Evolutionary conservation across 2,888 invertebrate genomes (phyloP).

Genomic region (Deladenus siricidicola): DNA sequence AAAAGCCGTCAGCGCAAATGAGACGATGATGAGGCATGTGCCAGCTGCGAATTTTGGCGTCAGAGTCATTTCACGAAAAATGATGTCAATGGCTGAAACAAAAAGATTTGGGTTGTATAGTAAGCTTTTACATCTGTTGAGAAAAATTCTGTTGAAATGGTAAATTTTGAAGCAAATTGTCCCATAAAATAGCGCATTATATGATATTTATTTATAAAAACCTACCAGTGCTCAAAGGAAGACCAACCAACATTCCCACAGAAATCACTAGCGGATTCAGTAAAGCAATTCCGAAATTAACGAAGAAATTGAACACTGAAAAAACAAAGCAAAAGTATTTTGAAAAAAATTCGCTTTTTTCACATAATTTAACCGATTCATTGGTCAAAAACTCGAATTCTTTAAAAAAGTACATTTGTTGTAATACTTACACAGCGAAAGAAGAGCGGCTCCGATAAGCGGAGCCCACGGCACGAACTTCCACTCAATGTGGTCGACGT

Average conservation of each 20-base stretch:
- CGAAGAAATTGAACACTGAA: constrained; percentile 80
- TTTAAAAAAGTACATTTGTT: background rate
- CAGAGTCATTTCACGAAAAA: constrained; percentile 23
- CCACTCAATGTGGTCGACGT: constrained; percentile 74
- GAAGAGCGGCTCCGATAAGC: constrained; percentile 66
- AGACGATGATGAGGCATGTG: constrained; percentile 22
- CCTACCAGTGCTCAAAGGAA: constrained; percentile 85
- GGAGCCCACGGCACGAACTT: constrained; percentile 79
- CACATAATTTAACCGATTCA: too few species aligned
- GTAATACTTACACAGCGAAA: constrained; percentile 43
- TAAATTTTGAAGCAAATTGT: too few species aligned
- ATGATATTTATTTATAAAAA: constrained; percentile 20
- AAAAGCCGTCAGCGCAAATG: constrained; percentile 20
- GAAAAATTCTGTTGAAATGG: too few species aligned
- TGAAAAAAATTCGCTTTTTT: background rate
- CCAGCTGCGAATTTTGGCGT: constrained; percentile 24
- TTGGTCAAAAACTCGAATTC: background rate
- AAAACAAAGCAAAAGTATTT: constrained; percentile 33
- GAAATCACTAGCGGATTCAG: constrained; percentile 91
- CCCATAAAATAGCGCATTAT: too few species aligned
- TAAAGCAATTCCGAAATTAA: constrained; percentile 83
- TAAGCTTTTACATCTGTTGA: too few species aligned
- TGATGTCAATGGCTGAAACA: constrained; percentile 24
- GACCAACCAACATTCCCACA: constrained; percentile 81
- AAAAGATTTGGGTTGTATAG: background rate